Evolutionary conservation across 2,888 invertebrate species (phyloP).

Genomic region (Pammene fasciana): DNA sequence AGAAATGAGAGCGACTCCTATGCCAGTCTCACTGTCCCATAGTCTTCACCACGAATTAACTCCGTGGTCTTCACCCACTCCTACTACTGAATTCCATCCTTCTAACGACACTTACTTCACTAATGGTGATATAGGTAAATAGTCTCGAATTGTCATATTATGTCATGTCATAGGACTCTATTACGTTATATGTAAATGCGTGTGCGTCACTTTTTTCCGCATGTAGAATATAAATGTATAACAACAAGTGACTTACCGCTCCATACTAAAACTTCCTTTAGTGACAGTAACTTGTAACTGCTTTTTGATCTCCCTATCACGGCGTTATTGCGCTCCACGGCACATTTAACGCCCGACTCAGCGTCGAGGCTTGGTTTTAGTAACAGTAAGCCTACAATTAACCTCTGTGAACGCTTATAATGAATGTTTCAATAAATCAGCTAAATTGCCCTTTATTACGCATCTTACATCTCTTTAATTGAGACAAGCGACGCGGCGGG

Average conservation of each 20-base stretch:
- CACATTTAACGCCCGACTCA: constrained; percentile 9
- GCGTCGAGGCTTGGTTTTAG: constrained; percentile 44
- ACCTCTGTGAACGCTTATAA: constrained; percentile 67
- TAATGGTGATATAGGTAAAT: too few relatives aligned
- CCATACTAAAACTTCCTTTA: not conserved
- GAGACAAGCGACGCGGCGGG: constrained; percentile 63
- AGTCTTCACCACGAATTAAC: too few relatives aligned
- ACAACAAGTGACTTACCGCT: not conserved
- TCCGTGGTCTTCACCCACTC: too few relatives aligned
- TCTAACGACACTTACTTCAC: too few relatives aligned
- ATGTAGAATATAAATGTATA: too few relatives aligned
- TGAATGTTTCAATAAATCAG: constrained; percentile 78
- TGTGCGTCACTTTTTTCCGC: too few relatives aligned
- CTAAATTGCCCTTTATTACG: constrained; percentile 75
- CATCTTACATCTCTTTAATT: constrained; percentile 79
- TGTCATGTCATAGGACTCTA: too few relatives aligned
- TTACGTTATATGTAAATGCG: too few relatives aligned
- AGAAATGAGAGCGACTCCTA: too few relatives aligned
- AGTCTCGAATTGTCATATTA: too few relatives aligned
- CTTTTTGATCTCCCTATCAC: constrained; percentile 6
- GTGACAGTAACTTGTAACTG: constrained; percentile 10
- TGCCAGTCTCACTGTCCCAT: too few relatives aligned
- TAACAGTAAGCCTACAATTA: constrained; percentile 71
- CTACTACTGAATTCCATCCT: too few relatives aligned
- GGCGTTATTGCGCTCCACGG: constrained; percentile 5